Evolutionary conservation across 2,888 invertebrate genomes (phyloP).

Genomic region (Caenorhabditis doughertyi): DNA sequence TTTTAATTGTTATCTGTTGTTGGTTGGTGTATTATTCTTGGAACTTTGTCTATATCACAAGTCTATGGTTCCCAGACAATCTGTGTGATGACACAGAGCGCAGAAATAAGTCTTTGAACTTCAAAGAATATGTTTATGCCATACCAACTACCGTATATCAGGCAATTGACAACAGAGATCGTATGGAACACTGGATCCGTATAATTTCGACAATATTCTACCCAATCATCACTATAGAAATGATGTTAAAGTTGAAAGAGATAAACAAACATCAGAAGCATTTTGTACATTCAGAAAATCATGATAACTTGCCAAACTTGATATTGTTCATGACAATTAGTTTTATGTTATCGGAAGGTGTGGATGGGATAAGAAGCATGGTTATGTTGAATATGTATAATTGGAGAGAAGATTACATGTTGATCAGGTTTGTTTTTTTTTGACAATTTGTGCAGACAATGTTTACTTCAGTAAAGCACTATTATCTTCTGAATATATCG

Average conservation of each 20-base stretch:
- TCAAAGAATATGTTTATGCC: not conserved
- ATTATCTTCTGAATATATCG: not conserved
- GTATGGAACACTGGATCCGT: not conserved
- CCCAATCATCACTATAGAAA: not conserved
- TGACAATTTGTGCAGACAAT: not conserved
- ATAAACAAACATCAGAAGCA: not conserved
- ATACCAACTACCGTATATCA: not conserved
- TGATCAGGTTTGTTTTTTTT: not conserved
- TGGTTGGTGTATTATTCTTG: not conserved
- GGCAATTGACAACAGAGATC: not conserved
- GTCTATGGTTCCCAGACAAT: not conserved
- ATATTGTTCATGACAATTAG: not conserved
- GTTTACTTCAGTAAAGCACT: not conserved
- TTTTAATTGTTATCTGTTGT: not conserved
- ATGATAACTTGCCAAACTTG: not conserved
- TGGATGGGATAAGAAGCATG: not conserved
- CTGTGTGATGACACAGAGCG: not conserved
- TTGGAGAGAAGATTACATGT: not conserved
- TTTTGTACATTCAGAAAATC: not conserved
- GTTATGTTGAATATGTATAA: not conserved
- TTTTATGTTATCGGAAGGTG: not conserved
- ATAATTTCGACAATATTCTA: not conserved
- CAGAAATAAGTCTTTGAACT: not conserved
- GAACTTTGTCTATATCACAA: not conserved
- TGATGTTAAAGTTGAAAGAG: not conserved